phyloP scores from a whole-genome alignment of 1,140 invertebrate genomes.

The Colletes latitarsis region DNA sequence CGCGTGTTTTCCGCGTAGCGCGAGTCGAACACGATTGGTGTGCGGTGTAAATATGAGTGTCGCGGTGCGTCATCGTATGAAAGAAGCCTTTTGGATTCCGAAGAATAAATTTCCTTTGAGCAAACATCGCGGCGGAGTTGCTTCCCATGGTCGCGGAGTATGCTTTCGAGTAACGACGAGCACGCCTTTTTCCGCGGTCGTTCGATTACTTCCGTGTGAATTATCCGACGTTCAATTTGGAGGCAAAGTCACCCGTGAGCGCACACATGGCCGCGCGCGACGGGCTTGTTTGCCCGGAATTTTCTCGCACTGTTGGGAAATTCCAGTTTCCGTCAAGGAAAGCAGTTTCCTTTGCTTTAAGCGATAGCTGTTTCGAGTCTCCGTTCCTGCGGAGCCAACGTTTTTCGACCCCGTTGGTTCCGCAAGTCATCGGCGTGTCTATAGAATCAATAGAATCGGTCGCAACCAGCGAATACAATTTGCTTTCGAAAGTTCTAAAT shows the following conservation, averaged over 20 bases:
- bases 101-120: constrained; percentile 1
- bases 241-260: neutral
- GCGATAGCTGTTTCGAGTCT: neutral
- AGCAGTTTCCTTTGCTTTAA: neutral
- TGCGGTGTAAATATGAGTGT: neutral
- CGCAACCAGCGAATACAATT: no score
- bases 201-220: constrained; percentile 16
- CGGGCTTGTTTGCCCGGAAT: neutral
- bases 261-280: neutral
- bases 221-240: constrained; percentile 15
- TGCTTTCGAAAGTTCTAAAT: no score
- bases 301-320: neutral
- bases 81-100: neutral
- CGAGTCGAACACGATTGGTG: neutral
- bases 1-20: neutral
- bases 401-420: neutral
- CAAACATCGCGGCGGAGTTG: neutral
- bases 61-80: neutral
- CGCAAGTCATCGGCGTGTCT: neutral
- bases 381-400: neutral
- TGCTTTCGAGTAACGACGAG: no score
- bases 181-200: neutral
- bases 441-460: no score
- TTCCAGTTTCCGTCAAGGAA: neutral
- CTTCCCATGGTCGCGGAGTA: no score